Conservation (phyloP, 2,113 vertebrate genomes). For the Pogonocichla stellata region DNA sequence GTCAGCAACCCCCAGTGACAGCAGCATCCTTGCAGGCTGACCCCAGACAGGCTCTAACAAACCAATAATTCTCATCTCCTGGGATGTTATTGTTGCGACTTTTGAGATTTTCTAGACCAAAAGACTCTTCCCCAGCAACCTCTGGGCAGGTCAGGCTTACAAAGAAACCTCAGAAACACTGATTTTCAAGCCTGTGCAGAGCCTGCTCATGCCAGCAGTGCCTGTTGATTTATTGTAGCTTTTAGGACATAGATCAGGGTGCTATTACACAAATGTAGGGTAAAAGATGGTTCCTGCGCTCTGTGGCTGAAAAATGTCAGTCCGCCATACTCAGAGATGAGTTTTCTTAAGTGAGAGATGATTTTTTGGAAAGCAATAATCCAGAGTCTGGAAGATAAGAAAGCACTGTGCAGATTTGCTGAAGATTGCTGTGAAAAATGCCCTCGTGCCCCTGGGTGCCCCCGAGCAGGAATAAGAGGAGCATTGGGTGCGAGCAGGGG, state of each 20-base stretch:
- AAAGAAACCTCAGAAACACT: neutral
- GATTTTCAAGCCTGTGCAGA: neutral
- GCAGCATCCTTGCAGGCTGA: neutral
- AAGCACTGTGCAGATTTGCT: neutral
- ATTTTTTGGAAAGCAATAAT: neutral
- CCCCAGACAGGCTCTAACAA: neutral
- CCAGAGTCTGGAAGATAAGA: neutral
- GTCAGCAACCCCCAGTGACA: neutral
- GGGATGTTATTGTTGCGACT: neutral
- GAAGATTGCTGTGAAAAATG: neutral
- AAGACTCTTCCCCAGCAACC: neutral
- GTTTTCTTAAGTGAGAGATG: neutral
- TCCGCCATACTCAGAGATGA: neutral
- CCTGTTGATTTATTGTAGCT: neutral
- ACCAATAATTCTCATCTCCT: neutral
- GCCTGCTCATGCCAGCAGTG: fast-evolving
- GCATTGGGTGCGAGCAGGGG: neutral
- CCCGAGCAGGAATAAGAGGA: neutral
- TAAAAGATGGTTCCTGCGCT: neutral
- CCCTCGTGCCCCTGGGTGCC: neutral
- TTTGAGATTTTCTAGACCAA: neutral
- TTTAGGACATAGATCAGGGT: neutral
- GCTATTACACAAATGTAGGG: neutral
- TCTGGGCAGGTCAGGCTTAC: neutral
- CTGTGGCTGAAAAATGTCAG: neutral